Base-by-base conservation (phyloP, 2,888 invertebrate species). In the Deilephila elpenor region DNA sequence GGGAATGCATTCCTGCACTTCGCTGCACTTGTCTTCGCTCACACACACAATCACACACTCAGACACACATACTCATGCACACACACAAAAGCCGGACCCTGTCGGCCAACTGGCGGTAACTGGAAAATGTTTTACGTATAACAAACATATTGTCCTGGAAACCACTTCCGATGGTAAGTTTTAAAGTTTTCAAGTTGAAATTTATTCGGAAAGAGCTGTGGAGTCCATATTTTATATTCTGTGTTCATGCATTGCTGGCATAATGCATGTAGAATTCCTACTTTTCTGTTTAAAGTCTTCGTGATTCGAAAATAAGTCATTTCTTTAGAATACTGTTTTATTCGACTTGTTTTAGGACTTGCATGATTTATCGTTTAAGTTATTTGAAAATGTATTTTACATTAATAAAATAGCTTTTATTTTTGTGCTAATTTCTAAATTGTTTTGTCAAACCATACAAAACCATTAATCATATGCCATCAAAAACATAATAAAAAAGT, bases 1-100 rank as follows among this genome's bases (percentile, higher is more conserved):
- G 79, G 85, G 86, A 84, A 78, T 89, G 90, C 91, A 93, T 92
- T 91, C 92, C 92, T 89, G 88, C 88, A 88, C 85, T 83, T 71
- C 80, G 81, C 72, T 89, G 87, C 89, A 89, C 89, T 89, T 88
- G 88, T 88, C 86, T 86, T 85, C 77, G 75, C 83, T 78, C 78
- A 80, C 80, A 77, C 78, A 77, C 76, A 79, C 32, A 32, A 4
- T 5, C 32, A 32, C 32, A 32, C 32, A 37, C 25, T 56, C n/a
- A 19, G 2, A 70, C 25, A 20, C 61, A 32, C 29, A 44, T 53
- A 53, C 56, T 17, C 70, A 56, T 25, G 53, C 70, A 56, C 20
- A 37, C 64, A 44, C 20, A 67, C 44, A 51, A n/a, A 67, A 25
- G 67, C 20, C 44, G 67, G 67, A 25, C 51, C 56, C 56, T 11